Evolutionary conservation across 1,140 invertebrate species (phyloP).

Genomic region (Plectus sambesii): DNA sequence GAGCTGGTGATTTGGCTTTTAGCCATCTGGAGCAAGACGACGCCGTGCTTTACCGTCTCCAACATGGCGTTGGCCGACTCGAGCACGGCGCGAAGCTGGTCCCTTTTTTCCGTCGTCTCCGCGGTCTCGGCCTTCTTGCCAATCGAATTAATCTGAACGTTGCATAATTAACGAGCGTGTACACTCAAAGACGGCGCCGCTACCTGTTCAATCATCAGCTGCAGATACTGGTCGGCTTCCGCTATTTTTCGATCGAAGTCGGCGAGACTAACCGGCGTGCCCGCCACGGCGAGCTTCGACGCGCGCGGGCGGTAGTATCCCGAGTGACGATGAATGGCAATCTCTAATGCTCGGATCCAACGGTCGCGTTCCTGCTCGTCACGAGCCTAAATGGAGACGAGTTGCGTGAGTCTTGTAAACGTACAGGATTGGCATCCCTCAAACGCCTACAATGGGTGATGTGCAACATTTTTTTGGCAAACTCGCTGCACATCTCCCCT

Average conservation of each 20-base stretch:
- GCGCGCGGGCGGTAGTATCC: constrained; percentile 33
- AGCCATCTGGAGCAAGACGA: constrained; percentile 29
- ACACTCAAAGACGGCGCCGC: constrained; percentile 54
- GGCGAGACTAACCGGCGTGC: constrained; percentile 52
- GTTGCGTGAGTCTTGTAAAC: no score
- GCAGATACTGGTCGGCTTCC: constrained; percentile 88
- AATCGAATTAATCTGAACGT: no score
- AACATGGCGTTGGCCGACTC: constrained; percentile 26
- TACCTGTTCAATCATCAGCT: constrained; percentile 83
- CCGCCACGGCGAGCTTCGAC: constrained; percentile 28
- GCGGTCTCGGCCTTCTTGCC: constrained; percentile 6
- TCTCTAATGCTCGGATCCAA: constrained; percentile 87
- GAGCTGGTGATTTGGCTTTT: constrained; percentile 17
- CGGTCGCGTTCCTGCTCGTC: constrained; percentile 82
- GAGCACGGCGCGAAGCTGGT: constrained; percentile 33
- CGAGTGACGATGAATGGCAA: constrained; percentile 59
- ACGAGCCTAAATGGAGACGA: constrained; percentile 62
- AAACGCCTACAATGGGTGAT: no score
- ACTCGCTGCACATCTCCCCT: no score
- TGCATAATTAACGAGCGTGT: no score
- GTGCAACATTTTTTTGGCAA: no score
- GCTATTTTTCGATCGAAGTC: constrained; percentile 80
- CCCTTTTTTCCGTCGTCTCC: constrained; percentile 25
- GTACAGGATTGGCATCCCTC: no score
- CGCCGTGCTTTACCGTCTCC: constrained; percentile 39